Conservation (phyloP, 1,140 invertebrate genomes). For the Schlechtendalia chinensis region DNA sequence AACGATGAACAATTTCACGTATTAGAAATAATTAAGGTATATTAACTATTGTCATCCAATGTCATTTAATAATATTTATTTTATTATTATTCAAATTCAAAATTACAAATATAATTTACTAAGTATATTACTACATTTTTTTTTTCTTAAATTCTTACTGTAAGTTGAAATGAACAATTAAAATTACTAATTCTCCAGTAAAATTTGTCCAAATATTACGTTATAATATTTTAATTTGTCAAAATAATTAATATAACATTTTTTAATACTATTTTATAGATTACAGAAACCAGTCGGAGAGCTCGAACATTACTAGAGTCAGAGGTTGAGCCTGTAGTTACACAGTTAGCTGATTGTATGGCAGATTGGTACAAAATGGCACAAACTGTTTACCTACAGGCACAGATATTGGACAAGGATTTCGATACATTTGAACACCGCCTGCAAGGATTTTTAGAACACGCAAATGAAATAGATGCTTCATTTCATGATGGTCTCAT, state of each 20-base stretch:
- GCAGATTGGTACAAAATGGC: constrained; percentile 84
- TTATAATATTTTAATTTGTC: too few species aligned
- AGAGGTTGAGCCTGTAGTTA: constrained; percentile 67
- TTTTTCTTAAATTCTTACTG: background rate
- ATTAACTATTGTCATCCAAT: background rate
- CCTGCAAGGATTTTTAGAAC: constrained; percentile 54
- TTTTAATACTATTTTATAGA: constrained; percentile 56
- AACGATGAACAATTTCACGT: constrained; percentile 94
- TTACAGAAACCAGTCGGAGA: constrained; percentile 69
- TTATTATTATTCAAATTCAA: too few species aligned
- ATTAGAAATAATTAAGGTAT: constrained; percentile 73
- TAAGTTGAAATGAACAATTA: background rate
- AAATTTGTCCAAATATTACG: too few species aligned
- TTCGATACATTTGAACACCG: constrained; percentile 61
- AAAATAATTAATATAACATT: background rate
- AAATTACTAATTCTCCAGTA: background rate
- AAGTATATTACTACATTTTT: background rate
- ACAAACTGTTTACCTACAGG: constrained; percentile 72
- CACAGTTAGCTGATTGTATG: constrained; percentile 68
- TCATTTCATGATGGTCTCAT: constrained; percentile 53
- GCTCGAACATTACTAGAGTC: constrained; percentile 66
- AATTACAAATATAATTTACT: background rate
- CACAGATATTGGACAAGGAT: constrained; percentile 74
- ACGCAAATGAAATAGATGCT: constrained; percentile 52
- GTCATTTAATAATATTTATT: background rate